Evolutionary conservation across 2,888 invertebrate genomes (phyloP), one percentile per base, ranked within the genome.

Genomic region (Drosophila affinis): DNA sequence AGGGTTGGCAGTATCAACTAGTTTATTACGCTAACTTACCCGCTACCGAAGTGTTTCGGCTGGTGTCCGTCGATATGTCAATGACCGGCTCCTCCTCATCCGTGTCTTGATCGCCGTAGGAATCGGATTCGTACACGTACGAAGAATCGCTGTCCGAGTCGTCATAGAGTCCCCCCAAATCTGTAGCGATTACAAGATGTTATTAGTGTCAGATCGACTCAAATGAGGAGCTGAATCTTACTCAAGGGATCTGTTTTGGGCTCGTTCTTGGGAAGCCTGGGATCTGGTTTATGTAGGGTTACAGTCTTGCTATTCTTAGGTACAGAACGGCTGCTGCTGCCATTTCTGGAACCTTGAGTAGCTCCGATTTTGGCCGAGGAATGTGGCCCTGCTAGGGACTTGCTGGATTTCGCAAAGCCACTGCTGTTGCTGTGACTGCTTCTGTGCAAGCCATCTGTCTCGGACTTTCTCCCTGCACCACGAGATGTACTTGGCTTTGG

Each of bases 1-100:
- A 82, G 77, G 88, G 82, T 87, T 79, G 83, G 82, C 83, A 84
- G 83, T 87, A 84, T 85, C 83, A 85, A 82, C 77, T 75, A 82
- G 80, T 77, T 14, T 60, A 55, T 45, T 60, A 65, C 53, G 61
- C 29, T 45, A 44, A 86, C 85, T 87, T 86, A 86, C 85, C 85
- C 77, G 85, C 77, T 64, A 76, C 56, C 24, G 84, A 80, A 47
- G 71, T 56, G 1, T 70, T 65, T 39, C 64, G 24, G 53, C 72
- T 88, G 9, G 79, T 78, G 47, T 86, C 85, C 47, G 85, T 86
- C 29, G 85, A 88, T 54, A 86, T 79, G 59, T 86, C 81, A 46
- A 86, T 86, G 17, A 86, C 53, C 3, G 75, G 77, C 10, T 70
- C 71, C 5, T 55, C 69, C 2, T 46, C 67, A n/a, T 69, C 75